Evolutionary conservation across 2,797 vertebrate species (phyloP), one percentile per base, ranked within the genome.

Genomic region (Rhinoraja longicauda): DNA sequence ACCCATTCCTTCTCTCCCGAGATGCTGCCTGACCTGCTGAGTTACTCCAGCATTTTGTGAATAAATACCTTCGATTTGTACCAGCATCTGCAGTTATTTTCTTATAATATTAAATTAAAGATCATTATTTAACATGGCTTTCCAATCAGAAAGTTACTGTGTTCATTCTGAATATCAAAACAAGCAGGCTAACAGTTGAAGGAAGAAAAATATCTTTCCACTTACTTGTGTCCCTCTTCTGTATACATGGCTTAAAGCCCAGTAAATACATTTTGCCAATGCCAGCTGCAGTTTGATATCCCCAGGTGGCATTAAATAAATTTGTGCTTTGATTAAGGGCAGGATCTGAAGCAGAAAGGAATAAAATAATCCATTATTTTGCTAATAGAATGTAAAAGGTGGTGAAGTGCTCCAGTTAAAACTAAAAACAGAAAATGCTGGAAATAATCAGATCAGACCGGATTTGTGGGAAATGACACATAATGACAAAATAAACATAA

Each of bases 251-350:
- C 96, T 96, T 94, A 99, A 17, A 93, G 95, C 94, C 96, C 96
- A 97, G 94, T 97, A 97, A 94, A 97, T 96, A 94, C 98, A 97
- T 94, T 96, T 97, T 79, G 98, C 94, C 36, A 98, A 94, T 76
- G 96, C 95, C 21, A 97, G n/a, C 0, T 97, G 96, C 45, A 98
- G 94, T 79, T 95, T 95, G 3, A 94, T 78, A 81, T 96, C 97
- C 92, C 96, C 95, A 93, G 94, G 93, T 7, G 96, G 95, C 94
- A 96, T 95, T 95, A 95, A 96, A 93, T 97, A 97, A 92, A 99
- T 97, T 93, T 98, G 97, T 93, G 98, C 97, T 75, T 96, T 94
- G 94, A 97, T 95, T 82, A 97, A 15, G 1, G 97, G 98, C 93
- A 99, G 95, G 94, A 97, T 95, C 98, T 98, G 94, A 70, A 94